Conservation (phyloP, 2,113 vertebrate genomes). For the Actinemys pallida region DNA sequence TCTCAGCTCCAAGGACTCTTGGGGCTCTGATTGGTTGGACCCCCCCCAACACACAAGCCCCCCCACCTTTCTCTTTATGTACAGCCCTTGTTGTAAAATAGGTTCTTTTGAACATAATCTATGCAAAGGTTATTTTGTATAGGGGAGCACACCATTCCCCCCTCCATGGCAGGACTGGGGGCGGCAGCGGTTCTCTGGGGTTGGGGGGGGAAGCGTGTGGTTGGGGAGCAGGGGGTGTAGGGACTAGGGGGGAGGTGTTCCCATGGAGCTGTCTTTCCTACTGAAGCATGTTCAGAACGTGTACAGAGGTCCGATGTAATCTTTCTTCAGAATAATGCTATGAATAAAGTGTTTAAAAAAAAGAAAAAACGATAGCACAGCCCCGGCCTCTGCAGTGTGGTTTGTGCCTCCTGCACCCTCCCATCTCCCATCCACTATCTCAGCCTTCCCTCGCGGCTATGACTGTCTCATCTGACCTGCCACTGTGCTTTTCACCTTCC, state of each 20-base stretch:
- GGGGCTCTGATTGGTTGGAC: not conserved
- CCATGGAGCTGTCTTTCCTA: slow-evolving; percentile 39
- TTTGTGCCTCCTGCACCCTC: not conserved
- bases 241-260: slow-evolving; percentile 22
- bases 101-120: slow-evolving; percentile 57
- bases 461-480: not conserved
- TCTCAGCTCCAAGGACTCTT: not conserved
- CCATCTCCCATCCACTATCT: not conserved
- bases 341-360: slow-evolving; percentile 43
- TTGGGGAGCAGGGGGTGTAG: not conserved
- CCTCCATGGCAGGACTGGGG: not conserved
- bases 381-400: not conserved
- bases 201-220: not conserved
- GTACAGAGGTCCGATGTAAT: slow-evolving; percentile 47
- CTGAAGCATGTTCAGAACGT: slow-evolving; percentile 48
- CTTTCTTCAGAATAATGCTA: slow-evolving; percentile 46
- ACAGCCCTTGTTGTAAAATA: slow-evolving; percentile 49
- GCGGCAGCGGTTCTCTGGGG: not conserved
- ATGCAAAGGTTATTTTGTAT: slow-evolving; percentile 63
- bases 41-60: not conserved
- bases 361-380: not conserved
- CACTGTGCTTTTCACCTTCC: not conserved
- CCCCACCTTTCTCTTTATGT: not conserved
- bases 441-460: not conserved
- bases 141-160: slow-evolving; percentile 29